Evolutionary conservation across 2,888 invertebrate species (phyloP), one percentile per base, ranked within the genome.

Genomic region (Scaptomyza caliginosa): DNA sequence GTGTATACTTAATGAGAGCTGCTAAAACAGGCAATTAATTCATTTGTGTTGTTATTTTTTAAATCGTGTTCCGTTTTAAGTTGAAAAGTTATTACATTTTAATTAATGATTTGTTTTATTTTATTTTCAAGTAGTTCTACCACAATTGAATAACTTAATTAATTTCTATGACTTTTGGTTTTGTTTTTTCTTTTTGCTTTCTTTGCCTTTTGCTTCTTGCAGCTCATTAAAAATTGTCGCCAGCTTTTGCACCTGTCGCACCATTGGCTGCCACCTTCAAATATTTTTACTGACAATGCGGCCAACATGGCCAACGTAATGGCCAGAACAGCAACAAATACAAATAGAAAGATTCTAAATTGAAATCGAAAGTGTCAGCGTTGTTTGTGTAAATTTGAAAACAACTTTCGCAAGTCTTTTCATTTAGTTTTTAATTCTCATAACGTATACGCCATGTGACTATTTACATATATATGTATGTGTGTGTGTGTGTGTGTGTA

Each of bases 181-280:
- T n/a, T 32, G 23, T 42, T 24, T 4, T 2, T 42, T 17, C 10
- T 28, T 49, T n/a, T 17, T 43, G 43, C 52, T 28, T 30, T 30
- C 54, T 57, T 50, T 64, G 82, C 67, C 82, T 84, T 81, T 81
- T n/a, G n/a, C n/a, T n/a, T n/a, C n/a, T 84, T 84, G 82, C 78
- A 87, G 87, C 87, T 81, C 82, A 81, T 81, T 81, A 81, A 81
- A 81, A 87, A 69, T 87, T 81, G 87, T 77, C 85, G 81, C 81
- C 85, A 81, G 64, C 54, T 66, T 82, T 82, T 85, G 86, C 82
- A 82, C 82, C 88, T 82, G 82, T 82, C 88, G 68, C 66, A 56
- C 65, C 46, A n/a, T n/a, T n/a, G 54, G 56, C 45, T 77, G 74
- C 79, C 86, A 85, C 88, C 86, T 82, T 82, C 86, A 67, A 87